Percentiles rank a stretch among this genome's conserved stretches.
phyloP scores from a whole-genome alignment of 2,888 invertebrate species.

The Calameuta idolon region DNA sequence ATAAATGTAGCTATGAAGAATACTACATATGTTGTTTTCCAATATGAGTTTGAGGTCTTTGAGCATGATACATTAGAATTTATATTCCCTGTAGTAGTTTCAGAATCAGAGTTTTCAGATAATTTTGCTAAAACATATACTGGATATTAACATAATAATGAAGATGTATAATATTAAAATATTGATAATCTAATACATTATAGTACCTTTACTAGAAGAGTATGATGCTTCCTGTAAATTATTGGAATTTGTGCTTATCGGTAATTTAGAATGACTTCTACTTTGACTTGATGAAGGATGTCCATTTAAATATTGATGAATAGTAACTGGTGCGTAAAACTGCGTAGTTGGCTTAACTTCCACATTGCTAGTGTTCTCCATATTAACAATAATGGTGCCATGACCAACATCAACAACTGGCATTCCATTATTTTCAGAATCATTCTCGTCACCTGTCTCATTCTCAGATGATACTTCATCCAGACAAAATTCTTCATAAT shows the following conservation, averaged over 20 bases:
- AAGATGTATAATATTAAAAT: background rate
- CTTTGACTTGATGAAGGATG: background rate
- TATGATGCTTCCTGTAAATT: background rate
- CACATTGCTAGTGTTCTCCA: constrained; percentile 69
- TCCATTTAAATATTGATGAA: constrained; percentile 67
- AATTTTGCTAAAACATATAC: background rate
- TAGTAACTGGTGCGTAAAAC: constrained; percentile 70
- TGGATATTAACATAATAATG: background rate
- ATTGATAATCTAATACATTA: background rate
- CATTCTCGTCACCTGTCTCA: background rate
- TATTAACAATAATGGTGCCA: constrained; percentile 61
- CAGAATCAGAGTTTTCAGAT: background rate
- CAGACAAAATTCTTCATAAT: background rate
- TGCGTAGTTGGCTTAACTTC: constrained; percentile 70
- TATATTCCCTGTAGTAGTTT: background rate
- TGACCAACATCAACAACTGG: constrained; percentile 8
- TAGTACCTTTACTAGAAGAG: background rate
- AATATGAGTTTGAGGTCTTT: background rate
- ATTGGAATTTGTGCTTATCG: background rate
- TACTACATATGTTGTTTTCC: background rate
- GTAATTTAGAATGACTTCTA: background rate
- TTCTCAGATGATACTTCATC: background rate
- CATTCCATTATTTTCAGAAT: constrained; percentile 1
- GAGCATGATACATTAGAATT: background rate
- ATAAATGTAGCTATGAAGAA: background rate